Evolutionary conservation across 2,797 vertebrate species (phyloP).

Genomic region (Furcifer pardalis): DNA sequence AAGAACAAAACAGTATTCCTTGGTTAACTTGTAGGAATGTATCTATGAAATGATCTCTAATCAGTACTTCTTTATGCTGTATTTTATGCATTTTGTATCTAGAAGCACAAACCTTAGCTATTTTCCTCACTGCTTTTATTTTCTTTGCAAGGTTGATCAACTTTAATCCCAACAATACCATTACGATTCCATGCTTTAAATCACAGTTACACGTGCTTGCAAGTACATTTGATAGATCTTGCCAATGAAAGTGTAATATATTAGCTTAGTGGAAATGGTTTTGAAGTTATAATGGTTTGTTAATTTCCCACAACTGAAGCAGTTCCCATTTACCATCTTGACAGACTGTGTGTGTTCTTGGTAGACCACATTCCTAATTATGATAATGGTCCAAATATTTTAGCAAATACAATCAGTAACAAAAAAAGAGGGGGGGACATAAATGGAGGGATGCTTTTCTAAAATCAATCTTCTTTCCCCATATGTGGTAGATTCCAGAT

Average conservation of each 20-base stretch:
- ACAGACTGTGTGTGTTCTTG: slow-evolving; percentile 28
- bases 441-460: slow-evolving; percentile 29
- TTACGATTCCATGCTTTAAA: slow-evolving; percentile 22
- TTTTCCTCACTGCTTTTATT: slow-evolving; percentile 17
- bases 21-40: background rate
- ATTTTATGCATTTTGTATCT: background rate
- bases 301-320: slow-evolving; percentile 8
- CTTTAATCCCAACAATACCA: background rate
- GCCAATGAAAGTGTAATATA: slow-evolving; percentile 5
- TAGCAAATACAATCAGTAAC: background rate
- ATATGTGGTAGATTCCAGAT: background rate
- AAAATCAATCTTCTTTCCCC: background rate
- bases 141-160: background rate
- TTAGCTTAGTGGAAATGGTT: slow-evolving; percentile 5
- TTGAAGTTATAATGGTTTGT: slow-evolving; percentile 27
- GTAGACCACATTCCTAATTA: slow-evolving; percentile 8
- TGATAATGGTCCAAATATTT: background rate
- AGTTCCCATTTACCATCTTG: background rate
- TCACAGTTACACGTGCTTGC: background rate
- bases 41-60: background rate
- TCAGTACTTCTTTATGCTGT: background rate
- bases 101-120: background rate
- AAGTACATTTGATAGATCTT: slow-evolving; percentile 17
- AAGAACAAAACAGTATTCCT: background rate
- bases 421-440: background rate